A percentile compares a stretch with the other conserved stretches of the same genome.
phyloP scores from a whole-genome alignment of 2,797 vertebrate genomes.

The Natrix natrix region DNA sequence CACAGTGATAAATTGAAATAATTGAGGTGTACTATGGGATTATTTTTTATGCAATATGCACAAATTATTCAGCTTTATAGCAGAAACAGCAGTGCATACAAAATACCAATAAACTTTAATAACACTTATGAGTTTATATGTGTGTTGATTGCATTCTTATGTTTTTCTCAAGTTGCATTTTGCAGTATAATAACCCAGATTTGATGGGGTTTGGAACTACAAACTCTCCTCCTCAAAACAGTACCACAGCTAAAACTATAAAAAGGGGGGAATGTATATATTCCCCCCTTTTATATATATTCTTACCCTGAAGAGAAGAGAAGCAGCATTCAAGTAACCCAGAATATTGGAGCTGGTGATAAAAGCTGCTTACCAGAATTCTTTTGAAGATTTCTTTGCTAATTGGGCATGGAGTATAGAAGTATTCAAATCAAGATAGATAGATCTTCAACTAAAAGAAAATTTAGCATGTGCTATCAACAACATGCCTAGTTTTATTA shows the following conservation, averaged over 20 bases:
- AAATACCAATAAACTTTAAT: not conserved
- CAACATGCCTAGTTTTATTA: not conserved
- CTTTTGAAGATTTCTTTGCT: slow-evolving; percentile 42
- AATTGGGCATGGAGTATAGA: slow-evolving; percentile 53
- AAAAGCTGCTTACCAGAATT: slow-evolving; percentile 38
- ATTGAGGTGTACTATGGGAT: not conserved
- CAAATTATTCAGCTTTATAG: not conserved
- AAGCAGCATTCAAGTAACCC: slow-evolving; percentile 45
- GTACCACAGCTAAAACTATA: slow-evolving; percentile 20
- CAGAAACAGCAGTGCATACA: not conserved
- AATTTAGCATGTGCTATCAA: not conserved
- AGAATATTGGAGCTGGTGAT: slow-evolving; percentile 22
- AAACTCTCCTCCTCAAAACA: not conserved
- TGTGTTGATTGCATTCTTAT: slow-evolving; percentile 15
- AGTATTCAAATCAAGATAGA: slow-evolving; percentile 24
- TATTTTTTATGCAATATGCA: slow-evolving; percentile 1
- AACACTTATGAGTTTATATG: slow-evolving; percentile 12
- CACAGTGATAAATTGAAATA: not conserved
- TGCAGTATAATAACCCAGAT: slow-evolving; percentile 15
- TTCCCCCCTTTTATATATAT: too few species aligned
- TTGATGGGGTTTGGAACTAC: not conserved
- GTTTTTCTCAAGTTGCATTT: slow-evolving; percentile 13
- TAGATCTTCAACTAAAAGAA: not conserved
- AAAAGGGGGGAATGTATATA: slow-evolving; percentile 20
- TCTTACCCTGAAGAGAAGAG: slow-evolving; percentile 23